A percentile compares a stretch with the other conserved stretches of the same genome.
phyloP scores from a whole-genome alignment of 2,888 invertebrate species.

The Leptarthrus brevirostris region DNA sequence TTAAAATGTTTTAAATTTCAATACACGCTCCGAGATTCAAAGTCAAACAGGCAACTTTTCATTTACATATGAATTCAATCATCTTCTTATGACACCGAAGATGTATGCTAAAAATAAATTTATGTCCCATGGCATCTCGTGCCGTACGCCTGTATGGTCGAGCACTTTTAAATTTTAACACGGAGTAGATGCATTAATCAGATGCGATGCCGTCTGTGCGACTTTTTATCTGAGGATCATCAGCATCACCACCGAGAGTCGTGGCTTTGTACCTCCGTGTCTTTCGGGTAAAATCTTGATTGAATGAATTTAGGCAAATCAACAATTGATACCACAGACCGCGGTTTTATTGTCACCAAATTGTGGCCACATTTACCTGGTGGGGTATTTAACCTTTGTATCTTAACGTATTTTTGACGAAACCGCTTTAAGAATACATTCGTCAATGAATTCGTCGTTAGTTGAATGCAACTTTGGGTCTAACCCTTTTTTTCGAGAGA shows the following conservation, averaged over 20 bases:
- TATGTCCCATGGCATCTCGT: slow-evolving; percentile 47
- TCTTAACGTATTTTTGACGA: neutral
- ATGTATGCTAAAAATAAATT: slow-evolving; percentile 49
- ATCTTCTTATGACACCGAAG: slow-evolving; percentile 51
- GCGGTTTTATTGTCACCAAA: slow-evolving; percentile 28
- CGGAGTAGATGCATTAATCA: slow-evolving; percentile 52
- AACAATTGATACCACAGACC: slow-evolving; percentile 4
- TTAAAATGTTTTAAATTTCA: slow-evolving; percentile 43
- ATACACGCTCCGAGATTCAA: slow-evolving; percentile 40
- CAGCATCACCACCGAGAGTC: neutral
- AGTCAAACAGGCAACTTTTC: slow-evolving; percentile 51
- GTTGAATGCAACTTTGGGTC: too few relatives aligned
- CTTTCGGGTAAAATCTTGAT: slow-evolving; percentile 25
- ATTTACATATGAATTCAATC: slow-evolving; percentile 59
- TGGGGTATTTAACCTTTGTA: slow-evolving; percentile 25
- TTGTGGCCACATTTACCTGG: neutral
- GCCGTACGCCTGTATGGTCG: slow-evolving; percentile 1
- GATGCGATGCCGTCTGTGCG: slow-evolving; percentile 46
- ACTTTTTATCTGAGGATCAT: slow-evolving; percentile 46
- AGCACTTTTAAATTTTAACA: slow-evolving; percentile 49
- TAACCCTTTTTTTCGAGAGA: too few relatives aligned
- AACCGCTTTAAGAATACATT: too few relatives aligned
- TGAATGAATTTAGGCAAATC: slow-evolving; percentile 42
- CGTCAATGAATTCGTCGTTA: too few relatives aligned
- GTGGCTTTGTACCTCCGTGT: slow-evolving; percentile 13